These are phyloP conservation scores for Lepus townsendii DNA, from an alignment of 2,797 vertebrate genomes.

Conservation along the genomic window DNA sequence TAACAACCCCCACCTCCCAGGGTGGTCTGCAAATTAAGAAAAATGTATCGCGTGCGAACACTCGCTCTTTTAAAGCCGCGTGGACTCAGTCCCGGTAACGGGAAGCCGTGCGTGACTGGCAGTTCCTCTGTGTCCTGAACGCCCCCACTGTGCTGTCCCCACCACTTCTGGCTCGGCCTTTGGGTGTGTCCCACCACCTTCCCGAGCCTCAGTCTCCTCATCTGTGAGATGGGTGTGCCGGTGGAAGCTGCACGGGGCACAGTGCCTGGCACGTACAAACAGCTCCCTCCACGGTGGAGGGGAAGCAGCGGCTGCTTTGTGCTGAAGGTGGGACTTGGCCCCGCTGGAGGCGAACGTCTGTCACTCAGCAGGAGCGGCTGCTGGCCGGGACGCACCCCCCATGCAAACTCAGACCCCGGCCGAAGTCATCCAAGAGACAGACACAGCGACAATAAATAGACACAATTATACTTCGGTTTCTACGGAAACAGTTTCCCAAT, in stretches of 20 bases:
- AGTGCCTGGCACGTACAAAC: neutral
- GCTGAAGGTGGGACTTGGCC: fast-evolving
- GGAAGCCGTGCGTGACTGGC: neutral
- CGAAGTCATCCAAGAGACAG: conserved; percentile 20
- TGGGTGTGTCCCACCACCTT: neutral
- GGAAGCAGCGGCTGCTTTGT: neutral
- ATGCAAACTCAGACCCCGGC: neutral
- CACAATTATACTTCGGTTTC: conserved; percentile 60
- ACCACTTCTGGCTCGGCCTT: neutral
- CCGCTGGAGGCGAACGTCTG: neutral
- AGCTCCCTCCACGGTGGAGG: fast-evolving
- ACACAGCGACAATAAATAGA: conserved; percentile 8
- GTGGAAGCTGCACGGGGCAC: neutral
- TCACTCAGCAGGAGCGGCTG: neutral
- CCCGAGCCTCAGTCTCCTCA: neutral
- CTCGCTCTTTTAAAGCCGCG: neutral
- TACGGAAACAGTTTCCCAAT: conserved; percentile 68
- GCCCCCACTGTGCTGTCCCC: fast-evolving
- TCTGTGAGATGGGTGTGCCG: neutral
- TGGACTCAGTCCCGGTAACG: neutral
- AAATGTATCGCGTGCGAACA: neutral
- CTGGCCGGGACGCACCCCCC: fast-evolving
- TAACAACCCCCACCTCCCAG: neutral
- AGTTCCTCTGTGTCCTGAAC: neutral
- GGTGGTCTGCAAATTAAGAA: neutral